phyloP scores from a whole-genome alignment of 2,797 vertebrate genomes.

The Pempheris klunzingeri region DNA sequence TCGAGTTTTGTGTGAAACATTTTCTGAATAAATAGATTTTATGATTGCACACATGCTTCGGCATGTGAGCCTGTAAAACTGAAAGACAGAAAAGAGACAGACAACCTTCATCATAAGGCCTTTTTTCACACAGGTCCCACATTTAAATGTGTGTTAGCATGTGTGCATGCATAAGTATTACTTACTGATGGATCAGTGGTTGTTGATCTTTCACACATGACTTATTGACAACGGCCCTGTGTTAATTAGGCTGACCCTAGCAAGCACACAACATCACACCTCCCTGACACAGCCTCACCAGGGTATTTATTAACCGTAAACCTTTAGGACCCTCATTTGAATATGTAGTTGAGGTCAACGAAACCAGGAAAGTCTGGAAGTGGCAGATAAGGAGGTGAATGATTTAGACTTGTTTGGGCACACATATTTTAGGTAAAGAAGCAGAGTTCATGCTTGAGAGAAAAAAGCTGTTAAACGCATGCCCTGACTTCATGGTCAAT shows the following conservation, averaged over 20 bases:
- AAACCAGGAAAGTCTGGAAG: constrained; percentile 23
- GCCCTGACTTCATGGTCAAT: constrained; percentile 49
- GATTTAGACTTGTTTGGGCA: constrained; percentile 37
- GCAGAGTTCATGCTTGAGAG: constrained; percentile 21
- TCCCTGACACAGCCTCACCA: constrained; percentile 41
- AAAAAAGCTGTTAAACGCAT: constrained; percentile 43
- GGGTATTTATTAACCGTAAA: constrained; percentile 78
- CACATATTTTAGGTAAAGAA: constrained; percentile 33
- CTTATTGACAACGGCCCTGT: constrained; percentile 70
- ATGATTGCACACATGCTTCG: neutral
- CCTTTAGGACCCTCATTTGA: constrained; percentile 63
- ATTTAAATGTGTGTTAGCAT: constrained; percentile 23
- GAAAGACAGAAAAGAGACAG: constrained; percentile 10
- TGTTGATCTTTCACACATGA: constrained; percentile 72
- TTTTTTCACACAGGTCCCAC: constrained; percentile 2
- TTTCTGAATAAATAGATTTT: constrained; percentile 14
- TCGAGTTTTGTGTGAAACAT: constrained; percentile 12
- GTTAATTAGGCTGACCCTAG: constrained; percentile 78
- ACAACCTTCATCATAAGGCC: constrained; percentile 2
- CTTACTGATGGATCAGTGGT: constrained; percentile 49
- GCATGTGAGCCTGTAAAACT: constrained; percentile 5
- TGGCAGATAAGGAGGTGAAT: constrained; percentile 45
- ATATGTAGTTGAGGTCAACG: constrained; percentile 50
- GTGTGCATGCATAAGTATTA: constrained; percentile 55
- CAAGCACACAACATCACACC: constrained; percentile 67